A percentile compares a stretch with the other conserved stretches of the same genome.
These are phyloP conservation scores for Serinus canaria DNA, from an alignment of 2,113 vertebrate species.

Conservation along the genomic window DNA sequence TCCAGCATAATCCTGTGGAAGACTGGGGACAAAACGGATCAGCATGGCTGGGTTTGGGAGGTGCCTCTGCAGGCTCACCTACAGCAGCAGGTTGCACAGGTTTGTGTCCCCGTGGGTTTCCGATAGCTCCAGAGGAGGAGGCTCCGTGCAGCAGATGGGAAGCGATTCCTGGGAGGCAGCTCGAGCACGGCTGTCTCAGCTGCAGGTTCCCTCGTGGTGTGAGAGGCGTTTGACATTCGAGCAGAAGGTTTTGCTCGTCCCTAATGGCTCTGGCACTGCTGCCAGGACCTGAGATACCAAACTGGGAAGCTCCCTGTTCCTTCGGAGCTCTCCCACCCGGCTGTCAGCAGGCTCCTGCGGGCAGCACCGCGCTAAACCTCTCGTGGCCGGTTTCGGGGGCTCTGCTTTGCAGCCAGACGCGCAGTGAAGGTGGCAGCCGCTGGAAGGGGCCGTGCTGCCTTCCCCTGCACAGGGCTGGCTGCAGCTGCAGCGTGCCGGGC, in stretches of 20 bases:
- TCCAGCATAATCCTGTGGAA: neutral
- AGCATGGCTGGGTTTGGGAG: neutral
- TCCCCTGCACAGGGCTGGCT: neutral
- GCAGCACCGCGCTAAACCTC: neutral
- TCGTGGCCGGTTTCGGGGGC: neutral
- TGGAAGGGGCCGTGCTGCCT: neutral
- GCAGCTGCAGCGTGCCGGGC: neutral
- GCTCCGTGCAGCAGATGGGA: neutral
- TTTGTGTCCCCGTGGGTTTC: neutral
- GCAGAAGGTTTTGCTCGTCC: neutral
- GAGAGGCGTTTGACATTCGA: neutral
- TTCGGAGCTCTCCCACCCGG: neutral
- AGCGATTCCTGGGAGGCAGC: neutral
- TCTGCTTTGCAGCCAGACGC: neutral
- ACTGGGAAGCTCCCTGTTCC: neutral
- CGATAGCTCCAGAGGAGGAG: neutral
- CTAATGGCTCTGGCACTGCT: neutral
- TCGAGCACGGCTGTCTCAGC: neutral
- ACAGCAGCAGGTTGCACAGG: neutral
- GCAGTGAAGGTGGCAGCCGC: neutral
- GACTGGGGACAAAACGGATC: neutral
- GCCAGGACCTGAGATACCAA: neutral
- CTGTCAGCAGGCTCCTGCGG: neutral
- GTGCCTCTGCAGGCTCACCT: neutral
- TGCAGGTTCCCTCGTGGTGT: fast-evolving